phyloP scores from a whole-genome alignment of 2,888 invertebrate genomes.

The Epinotia nisella region DNA sequence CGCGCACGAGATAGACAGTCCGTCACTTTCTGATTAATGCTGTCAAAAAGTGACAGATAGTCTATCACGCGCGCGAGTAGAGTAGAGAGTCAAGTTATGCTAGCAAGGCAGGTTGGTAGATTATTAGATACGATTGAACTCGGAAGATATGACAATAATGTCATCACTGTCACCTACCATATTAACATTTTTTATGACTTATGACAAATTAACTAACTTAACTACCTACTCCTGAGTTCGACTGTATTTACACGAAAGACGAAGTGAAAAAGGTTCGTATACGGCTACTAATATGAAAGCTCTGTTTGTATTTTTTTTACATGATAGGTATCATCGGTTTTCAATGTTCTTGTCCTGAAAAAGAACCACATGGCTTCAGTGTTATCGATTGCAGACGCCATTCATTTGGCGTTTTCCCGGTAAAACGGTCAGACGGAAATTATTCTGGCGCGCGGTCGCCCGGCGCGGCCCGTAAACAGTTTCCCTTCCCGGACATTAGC shows the following conservation, averaged over 20 bases:
- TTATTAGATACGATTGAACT: no score
- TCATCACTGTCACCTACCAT: no score
- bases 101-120: neutral
- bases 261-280: no score
- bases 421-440: slow-evolving; percentile 49
- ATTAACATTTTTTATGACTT: no score
- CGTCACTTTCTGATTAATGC: no score
- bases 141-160: no score
- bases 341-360: slow-evolving; percentile 19
- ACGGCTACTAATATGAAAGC: no score
- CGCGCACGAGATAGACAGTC: no score
- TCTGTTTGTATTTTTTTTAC: neutral
- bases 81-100: no score
- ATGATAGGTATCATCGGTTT: neutral
- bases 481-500: slow-evolving; percentile 45
- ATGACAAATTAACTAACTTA: neutral
- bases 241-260: neutral
- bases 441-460: neutral
- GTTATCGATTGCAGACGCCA: slow-evolving; percentile 72
- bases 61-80: no score
- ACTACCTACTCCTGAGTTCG: neutral
- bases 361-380: slow-evolving; percentile 59
- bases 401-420: slow-evolving; percentile 58
- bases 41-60: no score
- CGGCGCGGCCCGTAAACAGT: slow-evolving; percentile 39